Evolutionary conservation across 2,888 invertebrate genomes (phyloP).

Genomic region (Eugnorisma glareosa): DNA sequence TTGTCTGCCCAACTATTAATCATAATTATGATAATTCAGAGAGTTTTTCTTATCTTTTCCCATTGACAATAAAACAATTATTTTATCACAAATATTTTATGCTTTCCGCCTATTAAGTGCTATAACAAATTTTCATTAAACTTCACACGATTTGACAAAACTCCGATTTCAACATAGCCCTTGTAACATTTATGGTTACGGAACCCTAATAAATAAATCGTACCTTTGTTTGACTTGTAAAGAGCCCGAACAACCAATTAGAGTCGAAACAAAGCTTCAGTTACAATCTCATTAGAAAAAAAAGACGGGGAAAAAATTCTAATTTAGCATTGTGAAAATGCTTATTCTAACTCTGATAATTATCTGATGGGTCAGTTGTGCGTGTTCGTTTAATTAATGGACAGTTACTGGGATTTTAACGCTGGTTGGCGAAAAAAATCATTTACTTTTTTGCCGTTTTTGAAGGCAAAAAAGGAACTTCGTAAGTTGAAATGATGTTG

Average conservation of each 20-base stretch:
- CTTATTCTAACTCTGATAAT: constrained; percentile 52
- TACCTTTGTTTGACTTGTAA: constrained; percentile 62
- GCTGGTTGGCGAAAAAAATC: constrained; percentile 8
- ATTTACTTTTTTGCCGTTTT: constrained; percentile 20
- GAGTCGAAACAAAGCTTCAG: constrained; percentile 53
- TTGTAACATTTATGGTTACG: constrained; percentile 17
- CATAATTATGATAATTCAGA: constrained; percentile 11
- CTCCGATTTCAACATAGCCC: neutral
- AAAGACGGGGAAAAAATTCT: constrained; percentile 36
- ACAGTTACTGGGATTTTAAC: constrained; percentile 41
- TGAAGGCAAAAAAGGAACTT: constrained; percentile 7
- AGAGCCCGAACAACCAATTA: constrained; percentile 62
- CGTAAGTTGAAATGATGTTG: constrained; percentile 1
- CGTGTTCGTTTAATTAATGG: constrained; percentile 54
- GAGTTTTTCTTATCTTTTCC: constrained; percentile 1
- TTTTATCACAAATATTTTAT: neutral
- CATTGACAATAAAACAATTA: neutral
- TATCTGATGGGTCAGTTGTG: constrained; percentile 54
- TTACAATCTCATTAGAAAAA: constrained; percentile 61
- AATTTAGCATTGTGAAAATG: constrained; percentile 51
- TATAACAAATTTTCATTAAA: constrained; percentile 1
- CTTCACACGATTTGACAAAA: constrained; percentile 13
- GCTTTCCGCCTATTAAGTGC: neutral
- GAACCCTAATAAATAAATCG: constrained; percentile 57
- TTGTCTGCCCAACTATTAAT: neutral